Conservation (phyloP, 1,140 invertebrate genomes). For the Nylanderia fulva region DNA sequence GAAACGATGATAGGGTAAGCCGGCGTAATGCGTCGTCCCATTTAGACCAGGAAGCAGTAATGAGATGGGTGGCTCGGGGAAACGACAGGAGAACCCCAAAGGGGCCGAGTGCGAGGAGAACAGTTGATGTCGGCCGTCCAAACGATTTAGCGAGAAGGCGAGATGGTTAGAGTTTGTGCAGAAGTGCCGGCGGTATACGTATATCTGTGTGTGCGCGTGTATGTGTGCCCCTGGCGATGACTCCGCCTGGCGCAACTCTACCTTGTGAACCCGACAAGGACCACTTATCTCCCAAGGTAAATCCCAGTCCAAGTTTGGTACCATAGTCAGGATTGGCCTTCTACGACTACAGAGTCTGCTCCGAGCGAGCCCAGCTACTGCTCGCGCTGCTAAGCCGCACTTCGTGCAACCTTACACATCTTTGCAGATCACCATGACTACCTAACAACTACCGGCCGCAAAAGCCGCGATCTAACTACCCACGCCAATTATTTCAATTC, state of each 20-base stretch:
- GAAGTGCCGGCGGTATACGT: conserved; percentile 51
- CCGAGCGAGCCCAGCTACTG: conserved; percentile 25
- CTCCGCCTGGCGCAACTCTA: conserved; percentile 62
- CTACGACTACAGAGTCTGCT: conserved; percentile 49
- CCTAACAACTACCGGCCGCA: not conserved
- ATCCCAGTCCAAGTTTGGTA: conserved; percentile 61
- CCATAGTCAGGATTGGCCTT: conserved; percentile 62
- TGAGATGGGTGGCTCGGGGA: conserved; percentile 56
- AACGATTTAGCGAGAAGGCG: conserved; percentile 62
- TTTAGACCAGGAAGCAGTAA: conserved; percentile 80
- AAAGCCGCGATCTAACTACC: conserved; percentile 11
- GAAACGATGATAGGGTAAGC: conserved; percentile 76
- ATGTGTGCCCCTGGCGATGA: conserved; percentile 62
- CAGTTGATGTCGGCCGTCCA: conserved; percentile 39
- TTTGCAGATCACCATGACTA: conserved; percentile 46
- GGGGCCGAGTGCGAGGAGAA: conserved; percentile 36
- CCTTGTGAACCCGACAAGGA: conserved; percentile 63
- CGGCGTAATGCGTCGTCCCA: conserved; percentile 75
- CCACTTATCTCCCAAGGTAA: conserved; percentile 74
- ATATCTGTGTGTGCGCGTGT: too few species aligned
- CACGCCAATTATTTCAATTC: conserved; percentile 28
- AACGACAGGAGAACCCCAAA: not conserved
- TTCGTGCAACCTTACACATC: conserved; percentile 34
- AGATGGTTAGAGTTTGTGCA: conserved; percentile 69
- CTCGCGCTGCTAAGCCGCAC: conserved; percentile 25